A percentile compares a stretch with the other conserved stretches of the same genome.
phyloP scores from a whole-genome alignment of 2,888 invertebrate species.

The Andrena bucephala region DNA sequence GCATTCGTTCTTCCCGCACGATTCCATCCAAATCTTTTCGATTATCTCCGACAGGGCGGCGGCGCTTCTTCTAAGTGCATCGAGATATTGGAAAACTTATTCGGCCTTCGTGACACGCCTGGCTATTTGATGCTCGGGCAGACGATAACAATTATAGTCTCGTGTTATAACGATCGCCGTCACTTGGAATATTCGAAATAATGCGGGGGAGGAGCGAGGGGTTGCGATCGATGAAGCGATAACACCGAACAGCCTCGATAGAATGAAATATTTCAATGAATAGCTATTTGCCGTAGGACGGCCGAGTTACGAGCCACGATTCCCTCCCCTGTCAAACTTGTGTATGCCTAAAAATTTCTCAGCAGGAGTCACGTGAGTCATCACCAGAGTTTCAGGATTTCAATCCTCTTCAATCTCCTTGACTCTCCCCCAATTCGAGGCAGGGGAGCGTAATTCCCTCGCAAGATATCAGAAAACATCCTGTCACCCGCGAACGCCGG shows the following conservation, averaged over 20 bases:
- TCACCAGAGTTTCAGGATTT: constrained; percentile 10
- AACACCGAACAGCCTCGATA: background rate
- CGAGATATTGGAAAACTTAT: constrained; percentile 17
- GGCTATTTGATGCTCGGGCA: background rate
- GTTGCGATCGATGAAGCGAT: background rate
- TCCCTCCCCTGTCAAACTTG: no score
- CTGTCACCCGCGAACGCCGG: background rate
- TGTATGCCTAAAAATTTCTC: background rate
- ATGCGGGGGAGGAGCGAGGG: background rate
- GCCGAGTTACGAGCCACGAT: no score
- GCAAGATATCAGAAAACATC: constrained; percentile 22
- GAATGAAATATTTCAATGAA: background rate
- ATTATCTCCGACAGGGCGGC: constrained; percentile 9
- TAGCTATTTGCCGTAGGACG: background rate
- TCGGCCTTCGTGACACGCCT: constrained; percentile 1
- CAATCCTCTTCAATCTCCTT: constrained; percentile 1
- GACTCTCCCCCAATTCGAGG: background rate
- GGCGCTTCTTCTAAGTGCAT: constrained; percentile 6
- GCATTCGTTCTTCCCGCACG: background rate
- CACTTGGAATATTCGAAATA: background rate
- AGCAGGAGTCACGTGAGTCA: background rate
- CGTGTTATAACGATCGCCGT: background rate
- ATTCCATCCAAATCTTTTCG: constrained; percentile 24
- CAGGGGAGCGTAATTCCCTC: background rate
- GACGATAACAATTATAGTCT: constrained; percentile 20